These are phyloP conservation scores for Arion vulgaris DNA, from an alignment of 1,140 invertebrate genomes.

Conservation along the genomic window DNA sequence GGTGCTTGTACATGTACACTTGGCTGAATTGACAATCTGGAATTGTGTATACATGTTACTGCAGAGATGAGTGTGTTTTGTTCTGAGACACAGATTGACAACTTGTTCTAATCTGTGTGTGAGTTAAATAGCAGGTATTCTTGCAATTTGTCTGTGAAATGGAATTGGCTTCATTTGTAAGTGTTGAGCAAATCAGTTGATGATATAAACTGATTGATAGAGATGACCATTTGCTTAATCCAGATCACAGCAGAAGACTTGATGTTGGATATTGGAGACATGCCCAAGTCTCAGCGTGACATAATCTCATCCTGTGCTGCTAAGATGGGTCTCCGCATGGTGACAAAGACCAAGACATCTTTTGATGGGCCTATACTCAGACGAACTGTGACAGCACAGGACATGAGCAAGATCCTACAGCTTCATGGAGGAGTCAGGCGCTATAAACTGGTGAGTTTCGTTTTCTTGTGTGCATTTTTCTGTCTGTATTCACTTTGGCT, in stretches of 20 bases:
- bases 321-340: conserved; percentile 28
- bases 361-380: background rate
- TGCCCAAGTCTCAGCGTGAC: conserved; percentile 20
- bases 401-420: conserved; percentile 30
- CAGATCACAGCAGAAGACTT: conserved; percentile 21
- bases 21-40: too few relatives aligned
- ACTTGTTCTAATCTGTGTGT: too few relatives aligned
- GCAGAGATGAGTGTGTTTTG: too few relatives aligned
- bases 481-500: background rate
- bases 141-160: too few relatives aligned
- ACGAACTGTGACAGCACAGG: conserved; percentile 2
- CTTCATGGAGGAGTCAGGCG: conserved; percentile 25
- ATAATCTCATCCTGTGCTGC: background rate
- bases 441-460: conserved; percentile 10
- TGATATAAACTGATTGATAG: too few relatives aligned
- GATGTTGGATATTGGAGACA: background rate
- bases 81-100: too few relatives aligned
- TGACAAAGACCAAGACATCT: conserved; percentile 4
- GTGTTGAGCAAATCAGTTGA: too few relatives aligned
- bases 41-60: too few relatives aligned
- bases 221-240: too few relatives aligned
- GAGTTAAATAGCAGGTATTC: too few relatives aligned
- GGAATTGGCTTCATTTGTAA: too few relatives aligned
- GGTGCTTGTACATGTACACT: too few relatives aligned
- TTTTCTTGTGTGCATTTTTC: background rate